Evolutionary conservation across 1,140 invertebrate genomes (phyloP).

Genomic region (Lineus longissimus): DNA sequence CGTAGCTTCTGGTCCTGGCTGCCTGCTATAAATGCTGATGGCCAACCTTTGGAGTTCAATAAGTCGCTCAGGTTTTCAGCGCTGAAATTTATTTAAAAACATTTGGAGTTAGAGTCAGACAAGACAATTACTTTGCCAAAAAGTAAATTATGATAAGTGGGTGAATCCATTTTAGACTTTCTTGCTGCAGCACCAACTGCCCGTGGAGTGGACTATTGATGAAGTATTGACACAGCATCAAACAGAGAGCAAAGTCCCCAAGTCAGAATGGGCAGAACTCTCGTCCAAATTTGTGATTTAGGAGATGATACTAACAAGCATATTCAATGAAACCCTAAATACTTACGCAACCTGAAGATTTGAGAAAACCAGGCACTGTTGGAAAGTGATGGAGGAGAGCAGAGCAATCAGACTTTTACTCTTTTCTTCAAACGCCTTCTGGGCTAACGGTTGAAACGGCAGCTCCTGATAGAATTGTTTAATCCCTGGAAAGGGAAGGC

Average conservation of each 20-base stretch:
- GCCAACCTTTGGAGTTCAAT: slow-evolving; percentile 67
- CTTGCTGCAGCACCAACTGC: too few species aligned
- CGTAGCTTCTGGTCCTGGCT: slow-evolving; percentile 75
- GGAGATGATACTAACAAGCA: too few species aligned
- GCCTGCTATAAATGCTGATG: slow-evolving; percentile 69
- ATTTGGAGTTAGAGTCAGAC: slow-evolving; percentile 14
- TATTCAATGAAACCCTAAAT: background rate
- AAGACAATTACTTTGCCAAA: background rate
- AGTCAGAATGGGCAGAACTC: too few species aligned
- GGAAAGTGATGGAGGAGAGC: slow-evolving; percentile 69
- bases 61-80: slow-evolving; percentile 68
- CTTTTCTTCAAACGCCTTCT: slow-evolving; percentile 62
- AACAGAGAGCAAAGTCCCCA: too few species aligned
- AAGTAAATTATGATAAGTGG: background rate
- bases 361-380: slow-evolving; percentile 87
- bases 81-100: slow-evolving; percentile 31
- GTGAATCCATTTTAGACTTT: too few species aligned
- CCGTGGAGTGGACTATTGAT: too few species aligned
- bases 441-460: slow-evolving; percentile 40
- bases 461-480: slow-evolving; percentile 62
- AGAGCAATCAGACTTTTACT: slow-evolving; percentile 68
- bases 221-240: too few species aligned
- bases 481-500: slow-evolving; percentile 59
- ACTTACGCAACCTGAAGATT: slow-evolving; percentile 74
- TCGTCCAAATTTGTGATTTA: too few species aligned